phyloP scores from a whole-genome alignment of 2,113 vertebrate species.

The Anseranas semipalmata region DNA sequence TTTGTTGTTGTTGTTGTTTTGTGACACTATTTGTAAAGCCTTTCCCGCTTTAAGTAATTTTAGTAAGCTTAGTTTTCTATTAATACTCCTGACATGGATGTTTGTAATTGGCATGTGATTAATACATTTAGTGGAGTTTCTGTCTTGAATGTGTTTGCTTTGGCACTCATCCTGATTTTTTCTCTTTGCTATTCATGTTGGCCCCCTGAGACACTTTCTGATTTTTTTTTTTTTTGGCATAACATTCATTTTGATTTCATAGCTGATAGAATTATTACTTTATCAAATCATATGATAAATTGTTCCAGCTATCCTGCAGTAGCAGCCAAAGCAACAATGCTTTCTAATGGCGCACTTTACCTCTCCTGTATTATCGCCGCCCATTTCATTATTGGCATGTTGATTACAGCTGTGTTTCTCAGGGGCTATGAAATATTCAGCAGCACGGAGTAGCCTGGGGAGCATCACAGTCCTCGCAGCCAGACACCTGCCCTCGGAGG shows the following conservation, averaged over 20 bases:
- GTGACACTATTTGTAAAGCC: not conserved
- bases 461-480: not conserved
- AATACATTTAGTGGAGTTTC: not conserved
- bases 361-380: conserved; percentile 27
- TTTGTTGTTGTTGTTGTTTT: not conserved
- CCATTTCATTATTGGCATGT: conserved; percentile 67
- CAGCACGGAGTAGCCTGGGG: not conserved
- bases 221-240: not conserved
- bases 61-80: not conserved
- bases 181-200: not conserved
- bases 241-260: not conserved
- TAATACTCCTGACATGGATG: not conserved
- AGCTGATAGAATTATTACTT: conserved; percentile 15
- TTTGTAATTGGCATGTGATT: not conserved
- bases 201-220: not conserved
- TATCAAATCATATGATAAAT: conserved; percentile 25
- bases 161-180: not conserved
- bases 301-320: not conserved
- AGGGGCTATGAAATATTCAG: conserved; percentile 65
- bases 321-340: not conserved
- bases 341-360: conserved; percentile 34
- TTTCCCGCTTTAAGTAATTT: not conserved
- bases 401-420: conserved; percentile 58
- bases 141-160: not conserved
- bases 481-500: conserved; percentile 12